Conservation (phyloP, 2,113 vertebrate species). For the Coreoperca whiteheadi region DNA sequence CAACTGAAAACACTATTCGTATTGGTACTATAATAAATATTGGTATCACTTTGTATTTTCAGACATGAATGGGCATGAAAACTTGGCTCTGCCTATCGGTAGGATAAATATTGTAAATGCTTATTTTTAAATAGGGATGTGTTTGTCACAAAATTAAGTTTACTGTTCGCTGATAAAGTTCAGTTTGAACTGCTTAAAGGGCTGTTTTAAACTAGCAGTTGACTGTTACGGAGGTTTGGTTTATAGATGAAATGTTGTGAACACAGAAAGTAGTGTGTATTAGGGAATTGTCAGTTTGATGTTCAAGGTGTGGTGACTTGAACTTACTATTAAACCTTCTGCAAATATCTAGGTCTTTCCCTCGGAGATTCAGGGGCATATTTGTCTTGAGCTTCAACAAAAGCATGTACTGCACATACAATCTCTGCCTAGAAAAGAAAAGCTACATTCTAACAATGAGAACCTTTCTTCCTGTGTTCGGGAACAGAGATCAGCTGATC, state of each 20-base stretch:
- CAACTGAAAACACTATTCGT: background rate
- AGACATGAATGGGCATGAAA: background rate
- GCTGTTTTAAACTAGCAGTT: background rate
- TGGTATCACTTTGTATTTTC: background rate
- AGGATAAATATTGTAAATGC: background rate
- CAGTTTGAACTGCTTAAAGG: background rate
- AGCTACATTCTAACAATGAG: background rate
- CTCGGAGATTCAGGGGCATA: background rate
- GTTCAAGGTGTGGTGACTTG: background rate
- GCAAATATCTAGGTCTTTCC: background rate
- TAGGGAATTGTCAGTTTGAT: too few species aligned
- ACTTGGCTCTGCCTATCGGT: too few species aligned
- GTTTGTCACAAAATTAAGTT: background rate
- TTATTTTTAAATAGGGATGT: background rate
- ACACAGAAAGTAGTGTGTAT: background rate
- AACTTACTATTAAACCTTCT: background rate
- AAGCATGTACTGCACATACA: background rate
- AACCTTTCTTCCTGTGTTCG: background rate
- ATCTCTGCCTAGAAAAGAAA: background rate
- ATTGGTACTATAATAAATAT: background rate
- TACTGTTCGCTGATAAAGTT: background rate
- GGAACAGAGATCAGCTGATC: background rate
- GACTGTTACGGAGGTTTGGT: background rate
- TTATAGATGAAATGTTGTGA: background rate
- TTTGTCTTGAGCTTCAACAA: background rate